Conservation (phyloP, 2,113 vertebrate species). For the Gasterosteus aculeatus region DNA sequence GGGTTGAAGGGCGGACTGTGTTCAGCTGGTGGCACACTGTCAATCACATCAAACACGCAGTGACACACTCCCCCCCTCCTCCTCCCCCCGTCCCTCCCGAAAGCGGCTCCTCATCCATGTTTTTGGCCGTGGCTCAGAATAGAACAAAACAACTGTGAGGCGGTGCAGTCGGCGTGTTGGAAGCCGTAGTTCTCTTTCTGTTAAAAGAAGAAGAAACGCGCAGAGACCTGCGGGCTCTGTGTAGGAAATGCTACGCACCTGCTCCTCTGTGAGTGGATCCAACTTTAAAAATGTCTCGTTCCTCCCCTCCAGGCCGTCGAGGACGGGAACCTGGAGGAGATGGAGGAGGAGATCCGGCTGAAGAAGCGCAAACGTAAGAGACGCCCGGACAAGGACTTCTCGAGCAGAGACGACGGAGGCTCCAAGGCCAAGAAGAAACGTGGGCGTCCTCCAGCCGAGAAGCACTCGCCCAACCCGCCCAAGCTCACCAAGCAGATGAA, state of each 20-base stretch:
- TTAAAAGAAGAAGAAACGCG: slow-evolving; percentile 16
- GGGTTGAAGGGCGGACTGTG: too few species aligned
- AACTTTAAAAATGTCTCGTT: not conserved
- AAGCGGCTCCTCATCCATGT: slow-evolving; percentile 13
- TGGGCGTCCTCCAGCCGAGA: slow-evolving; percentile 95
- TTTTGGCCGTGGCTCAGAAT: slow-evolving; percentile 30
- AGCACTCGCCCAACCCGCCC: slow-evolving; percentile 93
- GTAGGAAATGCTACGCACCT: not conserved
- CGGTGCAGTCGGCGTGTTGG: slow-evolving; percentile 6
- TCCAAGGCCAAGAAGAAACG: slow-evolving; percentile 93
- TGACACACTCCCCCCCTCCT: slow-evolving; percentile 11
- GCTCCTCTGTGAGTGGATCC: not conserved
- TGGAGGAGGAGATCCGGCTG: slow-evolving; percentile 97
- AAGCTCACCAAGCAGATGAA: slow-evolving; percentile 98
- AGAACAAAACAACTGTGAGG: slow-evolving; percentile 38
- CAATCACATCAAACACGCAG: not conserved
- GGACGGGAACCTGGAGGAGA: slow-evolving; percentile 98
- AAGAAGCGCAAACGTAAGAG: slow-evolving; percentile 95
- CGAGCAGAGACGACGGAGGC: slow-evolving; percentile 87
- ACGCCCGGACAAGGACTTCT: slow-evolving; percentile 91
- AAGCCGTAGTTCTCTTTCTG: slow-evolving; percentile 1
- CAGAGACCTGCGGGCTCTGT: not conserved
- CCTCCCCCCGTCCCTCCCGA: too few species aligned
- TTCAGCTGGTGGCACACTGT: not conserved
- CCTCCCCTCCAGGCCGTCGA: slow-evolving; percentile 88